These are phyloP conservation scores for Euplexia lucipara DNA, from an alignment of 2,888 invertebrate genomes.

Conservation along the genomic window DNA sequence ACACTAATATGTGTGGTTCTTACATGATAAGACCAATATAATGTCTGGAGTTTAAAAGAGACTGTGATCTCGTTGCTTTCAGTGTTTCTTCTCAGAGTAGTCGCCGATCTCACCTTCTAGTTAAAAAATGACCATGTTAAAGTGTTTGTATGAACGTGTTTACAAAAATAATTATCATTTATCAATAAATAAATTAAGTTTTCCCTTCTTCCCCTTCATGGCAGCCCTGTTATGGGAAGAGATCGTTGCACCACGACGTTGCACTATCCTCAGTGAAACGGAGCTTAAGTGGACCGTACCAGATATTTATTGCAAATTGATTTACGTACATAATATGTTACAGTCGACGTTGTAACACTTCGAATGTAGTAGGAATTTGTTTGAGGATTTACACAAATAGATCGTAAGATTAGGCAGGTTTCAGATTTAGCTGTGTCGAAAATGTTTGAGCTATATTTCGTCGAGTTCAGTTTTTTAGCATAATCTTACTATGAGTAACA, in stretches of 20 bases:
- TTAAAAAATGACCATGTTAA: too few relatives aligned
- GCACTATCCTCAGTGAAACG: conserved; percentile 57
- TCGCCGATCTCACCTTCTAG: too few relatives aligned
- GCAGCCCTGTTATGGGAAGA: conserved; percentile 47
- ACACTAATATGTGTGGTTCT: too few relatives aligned
- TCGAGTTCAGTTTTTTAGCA: not conserved
- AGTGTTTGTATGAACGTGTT: too few relatives aligned
- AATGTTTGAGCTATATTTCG: not conserved
- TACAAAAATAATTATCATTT: too few relatives aligned
- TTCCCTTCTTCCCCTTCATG: not conserved
- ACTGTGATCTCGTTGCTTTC: too few relatives aligned
- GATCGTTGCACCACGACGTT: conserved; percentile 52
- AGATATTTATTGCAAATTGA: conserved; percentile 64
- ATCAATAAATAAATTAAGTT: not conserved
- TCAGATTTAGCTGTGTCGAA: not conserved
- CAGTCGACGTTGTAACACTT: conserved; percentile 10
- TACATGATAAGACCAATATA: too few relatives aligned
- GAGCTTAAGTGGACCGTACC: conserved; percentile 56
- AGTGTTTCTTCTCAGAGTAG: too few relatives aligned
- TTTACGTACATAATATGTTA: conserved; percentile 40
- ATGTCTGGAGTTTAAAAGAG: too few relatives aligned
- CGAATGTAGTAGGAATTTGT: conserved; percentile 14
- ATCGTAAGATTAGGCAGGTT: conserved; percentile 17
- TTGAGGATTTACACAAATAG: conserved; percentile 18
- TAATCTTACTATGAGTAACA: not conserved